Evolutionary conservation across 2,113 vertebrate species (phyloP).

Genomic region (Montifringilla adamsi): DNA sequence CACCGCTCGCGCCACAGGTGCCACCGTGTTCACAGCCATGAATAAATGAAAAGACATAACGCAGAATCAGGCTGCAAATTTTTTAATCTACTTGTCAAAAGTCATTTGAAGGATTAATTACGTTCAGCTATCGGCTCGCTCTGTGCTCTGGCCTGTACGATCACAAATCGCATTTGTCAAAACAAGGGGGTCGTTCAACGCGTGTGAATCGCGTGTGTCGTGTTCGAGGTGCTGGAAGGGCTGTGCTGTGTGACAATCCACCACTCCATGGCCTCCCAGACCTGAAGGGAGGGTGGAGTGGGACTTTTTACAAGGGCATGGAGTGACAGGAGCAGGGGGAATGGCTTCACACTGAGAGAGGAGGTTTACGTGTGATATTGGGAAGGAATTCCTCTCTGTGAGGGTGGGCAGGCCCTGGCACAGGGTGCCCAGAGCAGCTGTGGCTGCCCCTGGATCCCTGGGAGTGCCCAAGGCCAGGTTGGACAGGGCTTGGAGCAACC

Average conservation of each 20-base stretch:
- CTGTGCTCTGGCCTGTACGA: rapidly evolving
- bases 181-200: rapidly evolving
- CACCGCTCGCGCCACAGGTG: not conserved
- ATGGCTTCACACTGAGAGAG: not conserved
- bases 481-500: rapidly evolving
- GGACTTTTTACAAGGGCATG: not conserved
- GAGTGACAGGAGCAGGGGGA: not conserved
- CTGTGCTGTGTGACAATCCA: rapidly evolving
- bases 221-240: not conserved
- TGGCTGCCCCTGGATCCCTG: not conserved
- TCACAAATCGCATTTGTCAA: not conserved
- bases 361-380: not conserved
- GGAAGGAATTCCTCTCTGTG: rapidly evolving
- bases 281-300: not conserved
- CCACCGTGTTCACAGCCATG: not conserved
- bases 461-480: rapidly evolving
- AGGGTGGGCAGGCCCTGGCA: rapidly evolving
- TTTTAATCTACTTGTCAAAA: not conserved
- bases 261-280: not conserved
- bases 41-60: rapidly evolving
- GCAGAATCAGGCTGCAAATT: not conserved
- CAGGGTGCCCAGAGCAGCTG: not conserved
- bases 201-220: rapidly evolving
- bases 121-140: not conserved
- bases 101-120: not conserved